Base-by-base conservation (phyloP, 2,888 invertebrate genomes). In the Napeogenes sylphis region DNA sequence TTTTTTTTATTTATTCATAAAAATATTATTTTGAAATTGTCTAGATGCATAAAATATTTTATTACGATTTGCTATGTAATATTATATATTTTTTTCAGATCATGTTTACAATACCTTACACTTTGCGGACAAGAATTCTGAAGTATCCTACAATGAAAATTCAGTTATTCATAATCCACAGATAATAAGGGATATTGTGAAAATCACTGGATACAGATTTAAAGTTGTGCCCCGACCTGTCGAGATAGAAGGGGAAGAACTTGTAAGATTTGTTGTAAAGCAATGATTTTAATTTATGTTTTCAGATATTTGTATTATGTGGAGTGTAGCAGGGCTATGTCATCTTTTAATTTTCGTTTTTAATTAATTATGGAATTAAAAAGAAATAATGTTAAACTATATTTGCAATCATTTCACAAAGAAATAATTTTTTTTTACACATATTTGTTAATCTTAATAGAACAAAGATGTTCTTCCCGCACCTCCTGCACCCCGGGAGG, bases 41-140 rank as follows among this genome's bases (percentile, higher is more conserved):
- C 6, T 21, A 21, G 21, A 21, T 21, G 21, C 21, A 21, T 35
- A 33, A 33, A 3, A 54, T 14, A 12, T 13, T 56, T n/a, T 47
- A 6, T 21, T 6, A 14, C 4, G 13, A 12, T 13, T 56, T 57
- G 33, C 13, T 30, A 21, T 57, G 30, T 30, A 35, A 42, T 3
- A 55, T 45, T 47, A 14, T 42, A 2, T 12, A 2, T 12, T 10
- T 35, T 51, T 81, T 91, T 35, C 89, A 93, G 93, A 94, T 72
- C 92, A 94, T 76, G 87, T 96, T 0, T 92, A 93, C 69, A 93
- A 94, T 77, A 93, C 93, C 0, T 91, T 96, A 85, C 82, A 92
- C 45, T 94, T 92, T 82, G 91, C 94, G 0, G 92, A 93, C 64
- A 92, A 93, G 68, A 86, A 91, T 0, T 90, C 91, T 2, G 83